Percentiles rank a stretch among this genome's conserved stretches.
These are phyloP conservation scores for Macquaria ambigua DNA, from an alignment of 2,113 vertebrate genomes.

Conservation along the genomic window DNA sequence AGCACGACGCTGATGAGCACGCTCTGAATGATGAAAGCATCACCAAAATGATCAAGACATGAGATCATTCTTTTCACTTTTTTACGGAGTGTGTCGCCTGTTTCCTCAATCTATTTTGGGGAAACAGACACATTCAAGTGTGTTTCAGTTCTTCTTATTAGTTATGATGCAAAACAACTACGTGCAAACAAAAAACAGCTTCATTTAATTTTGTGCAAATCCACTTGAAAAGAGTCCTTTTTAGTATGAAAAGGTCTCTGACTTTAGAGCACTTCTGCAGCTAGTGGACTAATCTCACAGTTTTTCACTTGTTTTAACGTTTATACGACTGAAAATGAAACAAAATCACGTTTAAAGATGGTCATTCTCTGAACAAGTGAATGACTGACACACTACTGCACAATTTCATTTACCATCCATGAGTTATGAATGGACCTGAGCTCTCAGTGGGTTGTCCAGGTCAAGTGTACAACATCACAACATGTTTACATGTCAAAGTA, in stretches of 20 bases:
- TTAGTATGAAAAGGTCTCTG: background rate
- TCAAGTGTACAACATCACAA: conserved; percentile 5
- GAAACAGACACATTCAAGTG: background rate
- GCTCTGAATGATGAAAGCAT: background rate
- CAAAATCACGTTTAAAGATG: background rate
- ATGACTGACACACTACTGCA: background rate
- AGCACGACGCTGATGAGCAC: background rate
- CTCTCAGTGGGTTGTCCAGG: conserved; percentile 2
- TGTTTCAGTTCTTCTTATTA: background rate
- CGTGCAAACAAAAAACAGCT: background rate
- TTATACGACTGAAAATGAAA: background rate
- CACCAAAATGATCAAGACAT: background rate
- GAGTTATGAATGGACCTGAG: background rate
- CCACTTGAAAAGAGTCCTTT: background rate
- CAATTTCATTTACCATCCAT: background rate
- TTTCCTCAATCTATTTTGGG: background rate
- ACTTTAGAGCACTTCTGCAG: background rate
- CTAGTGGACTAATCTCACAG: background rate
- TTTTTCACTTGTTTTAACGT: background rate
- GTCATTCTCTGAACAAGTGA: background rate
- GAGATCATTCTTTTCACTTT: background rate
- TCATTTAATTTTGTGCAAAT: background rate
- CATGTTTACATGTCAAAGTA: background rate
- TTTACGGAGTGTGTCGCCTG: background rate
- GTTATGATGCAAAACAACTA: background rate